These are phyloP conservation scores for Mimachlamys varia DNA, from an alignment of 2,888 invertebrate genomes.

Conservation along the genomic window DNA sequence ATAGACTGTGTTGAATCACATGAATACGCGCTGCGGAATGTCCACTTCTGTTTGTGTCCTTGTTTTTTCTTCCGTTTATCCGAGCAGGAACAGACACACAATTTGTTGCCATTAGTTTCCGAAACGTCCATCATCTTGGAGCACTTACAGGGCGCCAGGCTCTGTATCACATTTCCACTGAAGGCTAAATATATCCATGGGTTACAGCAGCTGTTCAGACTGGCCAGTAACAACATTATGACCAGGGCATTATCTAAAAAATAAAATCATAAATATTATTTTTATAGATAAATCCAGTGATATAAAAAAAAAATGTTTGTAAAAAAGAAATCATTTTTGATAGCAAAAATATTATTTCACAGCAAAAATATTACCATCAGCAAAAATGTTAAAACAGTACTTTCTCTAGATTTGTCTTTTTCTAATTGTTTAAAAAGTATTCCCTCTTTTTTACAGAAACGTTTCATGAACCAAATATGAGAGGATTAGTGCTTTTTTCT, in stretches of 20 bases:
- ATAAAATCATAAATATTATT: background rate
- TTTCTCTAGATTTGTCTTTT: no score
- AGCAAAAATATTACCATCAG: no score
- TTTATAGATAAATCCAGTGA: no score
- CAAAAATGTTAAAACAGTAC: no score
- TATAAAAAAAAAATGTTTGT: no score
- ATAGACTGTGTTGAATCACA: background rate
- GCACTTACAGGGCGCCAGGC: background rate
- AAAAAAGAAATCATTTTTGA: no score
- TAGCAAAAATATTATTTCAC: no score
- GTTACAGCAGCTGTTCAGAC: conserved; percentile 13
- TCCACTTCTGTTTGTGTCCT: background rate
- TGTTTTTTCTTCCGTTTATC: background rate
- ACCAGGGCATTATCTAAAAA: background rate
- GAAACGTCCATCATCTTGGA: background rate
- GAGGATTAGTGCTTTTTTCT: no score
- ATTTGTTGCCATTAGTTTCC: background rate
- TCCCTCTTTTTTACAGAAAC: no score
- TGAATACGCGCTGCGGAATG: background rate
- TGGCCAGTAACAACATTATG: background rate
- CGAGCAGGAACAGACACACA: background rate
- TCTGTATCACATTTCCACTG: background rate
- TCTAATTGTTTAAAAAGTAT: no score
- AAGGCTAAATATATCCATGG: conserved; percentile 5
- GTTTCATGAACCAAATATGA: no score